A percentile compares a stretch with the other conserved stretches of the same genome.
phyloP scores from a whole-genome alignment of 1,140 invertebrate genomes.

The Drosophila saltans region DNA sequence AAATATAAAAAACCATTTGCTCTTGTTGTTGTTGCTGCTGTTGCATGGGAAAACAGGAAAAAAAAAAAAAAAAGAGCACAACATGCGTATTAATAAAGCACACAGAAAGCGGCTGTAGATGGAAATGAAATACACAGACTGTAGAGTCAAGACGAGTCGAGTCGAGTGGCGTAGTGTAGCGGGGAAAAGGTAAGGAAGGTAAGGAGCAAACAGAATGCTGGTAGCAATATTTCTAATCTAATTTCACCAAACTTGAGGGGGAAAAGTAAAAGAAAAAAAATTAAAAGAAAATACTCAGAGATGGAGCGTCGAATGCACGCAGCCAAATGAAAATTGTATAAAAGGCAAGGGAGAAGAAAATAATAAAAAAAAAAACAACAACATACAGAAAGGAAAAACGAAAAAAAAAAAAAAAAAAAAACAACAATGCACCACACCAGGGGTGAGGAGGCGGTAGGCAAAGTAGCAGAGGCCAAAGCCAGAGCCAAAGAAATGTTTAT shows the following conservation, averaged over 20 bases:
- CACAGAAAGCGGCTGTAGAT: slow-evolving; percentile 35
- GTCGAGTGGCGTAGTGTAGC: slow-evolving; percentile 11
- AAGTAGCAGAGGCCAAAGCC: slow-evolving; percentile 35
- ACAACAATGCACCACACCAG: slow-evolving; percentile 57
- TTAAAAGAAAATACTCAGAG: slow-evolving; percentile 74
- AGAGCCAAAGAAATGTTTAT: slow-evolving; percentile 62
- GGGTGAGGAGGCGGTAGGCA: neutral
- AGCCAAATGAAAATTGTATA: slow-evolving; percentile 43
- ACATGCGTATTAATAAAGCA: slow-evolving; percentile 70
- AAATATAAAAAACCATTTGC: slow-evolving; percentile 64
- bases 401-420: slow-evolving; percentile 38
- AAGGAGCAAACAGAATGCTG: slow-evolving; percentile 68
- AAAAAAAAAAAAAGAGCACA: slow-evolving; percentile 32
- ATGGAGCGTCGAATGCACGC: slow-evolving; percentile 30
- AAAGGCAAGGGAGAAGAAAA: slow-evolving; percentile 20
- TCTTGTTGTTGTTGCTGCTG: slow-evolving; percentile 17
- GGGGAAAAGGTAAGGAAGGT: neutral
- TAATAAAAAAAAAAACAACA: too few species aligned
- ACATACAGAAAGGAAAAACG: slow-evolving; percentile 24
- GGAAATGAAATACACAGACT: neutral
- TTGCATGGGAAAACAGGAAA: slow-evolving; percentile 57
- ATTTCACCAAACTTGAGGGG: slow-evolving; percentile 67
- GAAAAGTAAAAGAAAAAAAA: slow-evolving; percentile 45
- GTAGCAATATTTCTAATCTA: slow-evolving; percentile 81
- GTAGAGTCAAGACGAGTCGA: too few species aligned